Conservation (phyloP, 2,888 invertebrate species). For the Monochamus alternatus region DNA sequence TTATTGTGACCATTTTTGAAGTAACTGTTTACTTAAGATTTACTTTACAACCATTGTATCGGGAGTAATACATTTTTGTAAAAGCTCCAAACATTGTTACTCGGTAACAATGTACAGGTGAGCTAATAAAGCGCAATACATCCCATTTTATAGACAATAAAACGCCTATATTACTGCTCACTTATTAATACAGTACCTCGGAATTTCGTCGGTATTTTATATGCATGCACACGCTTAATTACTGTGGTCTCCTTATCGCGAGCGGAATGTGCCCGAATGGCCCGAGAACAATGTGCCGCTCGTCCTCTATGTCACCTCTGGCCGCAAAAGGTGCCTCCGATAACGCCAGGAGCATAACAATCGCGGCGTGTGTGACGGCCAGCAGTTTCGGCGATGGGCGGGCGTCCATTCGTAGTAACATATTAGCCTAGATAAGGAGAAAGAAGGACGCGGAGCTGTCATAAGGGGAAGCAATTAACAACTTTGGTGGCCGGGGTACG, state of each 20-base stretch:
- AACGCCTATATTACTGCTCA: not conserved
- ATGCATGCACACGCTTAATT: slow-evolving; percentile 1
- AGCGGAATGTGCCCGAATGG: slow-evolving; percentile 6
- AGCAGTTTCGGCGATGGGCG: not conserved
- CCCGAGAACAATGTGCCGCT: slow-evolving; percentile 17
- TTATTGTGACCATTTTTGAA: no score
- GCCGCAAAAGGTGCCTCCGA: not conserved
- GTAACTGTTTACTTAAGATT: no score
- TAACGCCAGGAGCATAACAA: not conserved
- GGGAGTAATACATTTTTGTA: no score
- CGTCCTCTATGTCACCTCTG: slow-evolving; percentile 40
- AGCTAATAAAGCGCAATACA: not conserved
- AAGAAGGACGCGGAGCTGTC: not conserved
- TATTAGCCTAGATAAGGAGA: not conserved
- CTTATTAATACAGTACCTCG: not conserved
- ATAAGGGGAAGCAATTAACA: not conserved
- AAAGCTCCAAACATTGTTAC: not conserved
- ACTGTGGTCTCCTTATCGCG: slow-evolving; percentile 13
- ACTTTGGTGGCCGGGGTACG: no score
- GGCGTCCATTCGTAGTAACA: not conserved
- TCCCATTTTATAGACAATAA: not conserved
- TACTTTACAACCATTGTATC: no score
- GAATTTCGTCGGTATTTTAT: slow-evolving; percentile 15
- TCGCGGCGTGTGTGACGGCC: not conserved
- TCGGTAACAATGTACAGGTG: not conserved